These are phyloP conservation scores for Atherix ibis DNA, from an alignment of 2,888 invertebrate genomes.

Conservation along the genomic window DNA sequence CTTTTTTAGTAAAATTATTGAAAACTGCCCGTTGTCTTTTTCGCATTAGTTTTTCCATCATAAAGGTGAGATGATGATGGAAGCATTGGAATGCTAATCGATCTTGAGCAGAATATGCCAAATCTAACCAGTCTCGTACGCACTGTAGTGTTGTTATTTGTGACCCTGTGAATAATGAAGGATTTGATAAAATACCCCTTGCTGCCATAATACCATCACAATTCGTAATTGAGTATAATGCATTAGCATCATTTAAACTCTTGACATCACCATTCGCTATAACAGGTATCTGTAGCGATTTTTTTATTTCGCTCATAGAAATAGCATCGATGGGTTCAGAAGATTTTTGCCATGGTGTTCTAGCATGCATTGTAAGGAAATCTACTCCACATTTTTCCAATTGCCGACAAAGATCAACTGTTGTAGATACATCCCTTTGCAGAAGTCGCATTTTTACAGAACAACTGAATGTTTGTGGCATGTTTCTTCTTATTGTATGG, in stretches of 20 bases:
- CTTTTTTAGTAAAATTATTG: conserved; percentile 54
- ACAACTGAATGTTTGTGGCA: conserved; percentile 62
- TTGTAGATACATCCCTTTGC: conserved; percentile 35
- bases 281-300: conserved; percentile 61
- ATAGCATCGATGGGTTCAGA: conserved; percentile 55
- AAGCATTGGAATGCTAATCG: conserved; percentile 65
- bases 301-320: conserved; percentile 54
- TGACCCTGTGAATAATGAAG: conserved; percentile 68
- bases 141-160: conserved; percentile 55
- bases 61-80: conserved; percentile 92
- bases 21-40: conserved; percentile 59
- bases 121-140: conserved; percentile 65
- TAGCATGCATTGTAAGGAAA: conserved; percentile 81
- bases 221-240: conserved; percentile 47
- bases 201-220: conserved; percentile 87
- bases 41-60: conserved; percentile 71
- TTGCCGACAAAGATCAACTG: conserved; percentile 63
- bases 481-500: conserved; percentile 51
- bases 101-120: conserved; percentile 44
- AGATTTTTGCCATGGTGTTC: conserved; percentile 68
- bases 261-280: conserved; percentile 87
- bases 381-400: conserved; percentile 75
- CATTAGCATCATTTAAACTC: conserved; percentile 50
- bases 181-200: conserved; percentile 76
- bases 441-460: conserved; percentile 81